Evolutionary conservation across 2,113 vertebrate genomes (phyloP).

Genomic region (Dicaeum eximium): DNA sequence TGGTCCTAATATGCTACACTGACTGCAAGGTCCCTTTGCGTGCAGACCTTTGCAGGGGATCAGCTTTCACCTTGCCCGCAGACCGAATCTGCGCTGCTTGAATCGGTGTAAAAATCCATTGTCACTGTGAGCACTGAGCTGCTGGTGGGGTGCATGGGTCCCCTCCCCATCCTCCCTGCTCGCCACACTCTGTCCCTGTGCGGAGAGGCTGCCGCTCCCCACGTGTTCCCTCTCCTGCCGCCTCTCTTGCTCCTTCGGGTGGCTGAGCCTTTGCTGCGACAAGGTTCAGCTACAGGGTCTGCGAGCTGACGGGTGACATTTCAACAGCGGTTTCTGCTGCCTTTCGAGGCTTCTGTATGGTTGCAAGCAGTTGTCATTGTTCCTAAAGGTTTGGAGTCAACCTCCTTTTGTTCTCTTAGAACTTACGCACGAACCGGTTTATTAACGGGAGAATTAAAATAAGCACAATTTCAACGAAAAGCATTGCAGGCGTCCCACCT

Average conservation of each 20-base stretch:
- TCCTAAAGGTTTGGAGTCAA: neutral
- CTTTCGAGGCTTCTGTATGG: neutral
- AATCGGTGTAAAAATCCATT: neutral
- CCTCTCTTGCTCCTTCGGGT: neutral
- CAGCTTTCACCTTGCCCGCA: neutral
- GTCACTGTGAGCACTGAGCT: neutral
- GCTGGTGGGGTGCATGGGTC: rapidly evolving
- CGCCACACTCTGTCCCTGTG: neutral
- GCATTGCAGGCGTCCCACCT: neutral
- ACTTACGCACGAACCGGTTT: neutral
- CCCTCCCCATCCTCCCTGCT: neutral
- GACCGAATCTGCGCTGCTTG: rapidly evolving
- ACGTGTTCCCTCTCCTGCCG: rapidly evolving
- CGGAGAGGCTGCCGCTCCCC: rapidly evolving
- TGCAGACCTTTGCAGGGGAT: neutral
- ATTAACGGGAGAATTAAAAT: neutral
- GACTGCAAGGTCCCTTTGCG: neutral
- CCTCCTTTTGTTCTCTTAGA: neutral
- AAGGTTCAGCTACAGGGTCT: neutral
- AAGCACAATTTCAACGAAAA: neutral
- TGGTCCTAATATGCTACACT: rapidly evolving
- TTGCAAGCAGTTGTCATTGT: neutral
- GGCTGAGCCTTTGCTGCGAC: neutral
- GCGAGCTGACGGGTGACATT: neutral
- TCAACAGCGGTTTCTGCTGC: neutral